A percentile compares a stretch with the other conserved stretches of the same genome.
phyloP scores from a whole-genome alignment of 2,113 vertebrate genomes.

The Rhabdornis inornatus region DNA sequence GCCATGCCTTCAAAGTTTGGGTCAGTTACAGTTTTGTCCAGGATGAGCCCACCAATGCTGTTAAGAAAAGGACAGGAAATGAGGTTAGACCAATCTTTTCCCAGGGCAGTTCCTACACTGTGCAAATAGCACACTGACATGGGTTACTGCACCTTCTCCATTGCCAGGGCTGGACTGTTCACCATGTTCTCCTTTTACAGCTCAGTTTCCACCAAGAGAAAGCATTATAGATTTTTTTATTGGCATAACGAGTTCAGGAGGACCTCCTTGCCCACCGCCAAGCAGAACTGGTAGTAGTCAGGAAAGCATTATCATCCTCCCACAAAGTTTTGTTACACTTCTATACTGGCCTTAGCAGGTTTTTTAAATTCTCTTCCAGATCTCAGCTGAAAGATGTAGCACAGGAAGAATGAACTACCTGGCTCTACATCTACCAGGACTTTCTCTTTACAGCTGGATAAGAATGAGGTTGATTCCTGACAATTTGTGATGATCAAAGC shows the following conservation, averaged over 20 bases:
- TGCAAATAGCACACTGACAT: background rate
- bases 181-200: background rate
- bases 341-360: background rate
- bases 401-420: background rate
- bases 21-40: slow-evolving; percentile 85
- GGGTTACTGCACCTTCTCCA: background rate
- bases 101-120: background rate
- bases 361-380: background rate
- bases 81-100: background rate
- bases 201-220: background rate
- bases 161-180: background rate
- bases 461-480: background rate
- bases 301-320: background rate
- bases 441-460: background rate
- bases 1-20: slow-evolving; percentile 89
- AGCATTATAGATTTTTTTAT: background rate
- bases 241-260: background rate
- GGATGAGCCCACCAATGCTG: slow-evolving; percentile 89
- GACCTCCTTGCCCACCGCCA: background rate
- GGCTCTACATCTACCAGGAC: background rate
- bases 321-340: background rate
- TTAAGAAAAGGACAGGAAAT: slow-evolving; percentile 6
- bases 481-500: background rate
- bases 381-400: background rate
- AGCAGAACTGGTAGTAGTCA: background rate